Conservation (phyloP, 2,797 vertebrate genomes). For the Leptodactylus fallax region DNA sequence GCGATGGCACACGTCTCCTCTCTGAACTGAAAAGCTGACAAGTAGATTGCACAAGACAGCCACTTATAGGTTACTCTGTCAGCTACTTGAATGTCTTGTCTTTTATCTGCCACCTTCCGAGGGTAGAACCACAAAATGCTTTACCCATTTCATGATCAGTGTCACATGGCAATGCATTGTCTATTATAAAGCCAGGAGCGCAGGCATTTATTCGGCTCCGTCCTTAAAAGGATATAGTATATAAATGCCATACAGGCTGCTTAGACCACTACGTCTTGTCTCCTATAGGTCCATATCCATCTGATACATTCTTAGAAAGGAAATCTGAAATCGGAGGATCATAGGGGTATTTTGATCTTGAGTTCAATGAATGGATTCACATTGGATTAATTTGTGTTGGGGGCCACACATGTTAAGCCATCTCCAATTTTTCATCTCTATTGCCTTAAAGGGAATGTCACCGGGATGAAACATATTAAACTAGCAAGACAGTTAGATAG, state of each 20-base stretch:
- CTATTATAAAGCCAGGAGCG: constrained; percentile 62
- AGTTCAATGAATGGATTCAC: too few species aligned
- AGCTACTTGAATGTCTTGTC: constrained; percentile 76
- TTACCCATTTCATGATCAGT: constrained; percentile 71
- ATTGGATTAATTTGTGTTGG: too few species aligned
- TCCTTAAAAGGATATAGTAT: constrained; percentile 41
- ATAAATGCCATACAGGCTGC: neutral
- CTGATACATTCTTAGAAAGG: too few species aligned
- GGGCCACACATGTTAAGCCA: too few species aligned
- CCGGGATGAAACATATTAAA: too few species aligned
- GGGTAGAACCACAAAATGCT: constrained; percentile 70
- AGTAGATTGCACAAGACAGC: constrained; percentile 74
- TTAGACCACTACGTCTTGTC: too few species aligned
- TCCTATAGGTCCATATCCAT: too few species aligned
- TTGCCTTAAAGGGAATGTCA: too few species aligned
- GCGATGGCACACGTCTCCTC: constrained; percentile 72
- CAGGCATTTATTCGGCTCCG: neutral
- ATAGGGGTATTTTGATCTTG: too few species aligned
- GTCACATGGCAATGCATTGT: constrained; percentile 70
- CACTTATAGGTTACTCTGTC: constrained; percentile 74
- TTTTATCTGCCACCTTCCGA: constrained; percentile 77
- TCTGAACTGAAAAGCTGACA: constrained; percentile 74
- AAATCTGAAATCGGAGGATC: too few species aligned
- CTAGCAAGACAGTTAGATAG: too few species aligned
- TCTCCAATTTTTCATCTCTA: too few species aligned